These are phyloP conservation scores for Chalcosyrphus nemorum DNA, from an alignment of 2,888 invertebrate genomes.

Conservation along the genomic window DNA sequence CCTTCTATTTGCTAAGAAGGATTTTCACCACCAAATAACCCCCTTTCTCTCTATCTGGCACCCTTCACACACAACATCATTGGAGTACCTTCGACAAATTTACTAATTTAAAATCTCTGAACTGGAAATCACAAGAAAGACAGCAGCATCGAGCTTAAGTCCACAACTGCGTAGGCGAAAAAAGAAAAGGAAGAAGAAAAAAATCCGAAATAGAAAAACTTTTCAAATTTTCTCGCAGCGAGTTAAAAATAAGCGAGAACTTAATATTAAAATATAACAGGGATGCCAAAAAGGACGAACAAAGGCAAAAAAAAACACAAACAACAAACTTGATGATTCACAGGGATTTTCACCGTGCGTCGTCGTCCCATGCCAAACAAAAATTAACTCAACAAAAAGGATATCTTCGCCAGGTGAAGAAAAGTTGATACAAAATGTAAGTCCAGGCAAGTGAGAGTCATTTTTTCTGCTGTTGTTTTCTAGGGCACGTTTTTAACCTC, in stretches of 20 bases:
- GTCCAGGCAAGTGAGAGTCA: not conserved
- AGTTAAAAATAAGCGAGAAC: slow-evolving; percentile 66
- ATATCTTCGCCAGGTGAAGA: slow-evolving; percentile 32
- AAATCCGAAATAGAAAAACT: slow-evolving; percentile 61
- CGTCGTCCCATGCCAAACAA: not conserved
- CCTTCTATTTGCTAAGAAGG: slow-evolving; percentile 15
- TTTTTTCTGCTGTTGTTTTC: slow-evolving; percentile 6
- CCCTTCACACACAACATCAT: not conserved
- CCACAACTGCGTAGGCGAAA: slow-evolving; percentile 12
- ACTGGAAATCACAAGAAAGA: slow-evolving; percentile 56
- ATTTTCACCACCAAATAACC: not conserved
- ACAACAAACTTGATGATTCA: slow-evolving; percentile 66
- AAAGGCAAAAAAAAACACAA: slow-evolving; percentile 14
- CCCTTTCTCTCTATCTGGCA: not conserved
- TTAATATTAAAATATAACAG: slow-evolving; percentile 63
- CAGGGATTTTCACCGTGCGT: slow-evolving; percentile 27
- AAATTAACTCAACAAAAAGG: slow-evolving; percentile 32
- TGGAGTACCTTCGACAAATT: slow-evolving; percentile 33
- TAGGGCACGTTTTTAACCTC: slow-evolving; percentile 10
- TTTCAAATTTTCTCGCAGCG: slow-evolving; percentile 66
- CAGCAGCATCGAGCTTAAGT: slow-evolving; percentile 6
- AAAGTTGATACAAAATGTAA: slow-evolving; percentile 34
- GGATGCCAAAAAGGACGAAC: slow-evolving; percentile 11
- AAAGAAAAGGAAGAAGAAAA: too few relatives aligned
- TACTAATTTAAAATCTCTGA: slow-evolving; percentile 64